Percentiles rank a stretch among this genome's conserved stretches.
phyloP scores from a whole-genome alignment of 2,113 vertebrate genomes.

The Trematomus loennbergii region DNA sequence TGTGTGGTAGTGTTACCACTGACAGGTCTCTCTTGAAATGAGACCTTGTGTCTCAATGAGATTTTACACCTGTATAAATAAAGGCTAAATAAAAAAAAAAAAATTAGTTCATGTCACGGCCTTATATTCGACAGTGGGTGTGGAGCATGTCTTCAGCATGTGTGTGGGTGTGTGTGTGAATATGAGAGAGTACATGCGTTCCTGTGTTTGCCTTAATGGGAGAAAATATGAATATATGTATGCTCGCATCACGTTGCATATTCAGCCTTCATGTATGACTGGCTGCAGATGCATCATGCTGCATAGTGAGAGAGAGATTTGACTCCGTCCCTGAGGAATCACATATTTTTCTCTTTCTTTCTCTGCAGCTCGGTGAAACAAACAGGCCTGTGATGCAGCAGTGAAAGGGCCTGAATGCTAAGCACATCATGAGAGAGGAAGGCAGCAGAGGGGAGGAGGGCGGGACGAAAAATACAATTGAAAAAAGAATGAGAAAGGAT shows the following conservation, averaged over 20 bases:
- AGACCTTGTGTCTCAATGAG: too few species aligned
- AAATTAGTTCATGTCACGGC: conserved; percentile 39
- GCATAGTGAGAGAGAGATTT: conserved; percentile 44
- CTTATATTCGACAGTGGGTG: conserved; percentile 8
- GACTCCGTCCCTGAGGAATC: conserved; percentile 46
- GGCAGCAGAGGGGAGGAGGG: conserved; percentile 6
- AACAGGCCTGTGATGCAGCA: conserved; percentile 78
- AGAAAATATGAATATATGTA: background rate
- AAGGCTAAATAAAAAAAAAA: too few species aligned
- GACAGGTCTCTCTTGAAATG: too few species aligned
- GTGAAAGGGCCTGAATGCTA: conserved; percentile 79
- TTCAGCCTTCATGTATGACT: conserved; percentile 18
- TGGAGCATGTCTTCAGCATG: background rate
- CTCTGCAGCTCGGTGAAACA: conserved; percentile 67
- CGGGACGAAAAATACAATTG: conserved; percentile 25
- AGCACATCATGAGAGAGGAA: conserved; percentile 69
- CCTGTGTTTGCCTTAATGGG: conserved; percentile 2
- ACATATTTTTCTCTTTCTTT: conserved; percentile 14
- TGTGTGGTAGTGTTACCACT: too few species aligned
- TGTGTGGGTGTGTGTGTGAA: background rate
- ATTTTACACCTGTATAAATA: too few species aligned
- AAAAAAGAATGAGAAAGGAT: conserved; percentile 42
- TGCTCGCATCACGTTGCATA: background rate
- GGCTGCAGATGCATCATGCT: conserved; percentile 15
- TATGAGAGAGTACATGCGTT: background rate